Percentiles rank a stretch among this genome's conserved stretches.
Evolutionary conservation across 2,113 vertebrate species (phyloP).

Genomic region (human): GRCh38 chr11:76001501-76002000

Average conservation of each 20-base stretch:
- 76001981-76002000: not conserved
- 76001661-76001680: not conserved
- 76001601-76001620: not conserved
- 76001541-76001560: not conserved
- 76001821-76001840: not conserved
- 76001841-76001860: not conserved
- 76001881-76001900: not conserved
- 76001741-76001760: not conserved
- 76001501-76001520: constrained; percentile 5
- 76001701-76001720: not conserved
- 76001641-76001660: not conserved
- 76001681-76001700: not conserved
- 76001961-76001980: not conserved
- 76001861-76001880: not conserved
- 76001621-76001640: not conserved
- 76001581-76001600: not conserved
- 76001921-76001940: not conserved
- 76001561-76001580: not conserved
- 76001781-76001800: constrained; percentile 1
- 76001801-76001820: not conserved
- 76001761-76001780: not conserved
- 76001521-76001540: not conserved
- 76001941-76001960: not conserved
- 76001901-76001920: not conserved
- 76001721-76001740: not conserved